A percentile compares a stretch with the other conserved stretches of the same genome.
Conservation (phyloP, 2,888 invertebrate genomes). For the Drosophila tripunctata region DNA sequence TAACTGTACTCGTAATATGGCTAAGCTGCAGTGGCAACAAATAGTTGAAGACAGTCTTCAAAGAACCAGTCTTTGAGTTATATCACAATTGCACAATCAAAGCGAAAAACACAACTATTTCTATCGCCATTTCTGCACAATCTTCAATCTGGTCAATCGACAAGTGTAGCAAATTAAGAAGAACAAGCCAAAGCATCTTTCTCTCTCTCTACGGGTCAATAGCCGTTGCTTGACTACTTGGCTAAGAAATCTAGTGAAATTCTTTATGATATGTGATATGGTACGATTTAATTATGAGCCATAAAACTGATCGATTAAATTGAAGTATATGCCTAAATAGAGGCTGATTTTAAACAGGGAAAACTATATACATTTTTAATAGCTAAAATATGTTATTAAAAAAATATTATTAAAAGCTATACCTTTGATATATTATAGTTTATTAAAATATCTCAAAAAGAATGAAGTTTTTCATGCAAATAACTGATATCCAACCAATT, state of each 20-base stretch:
- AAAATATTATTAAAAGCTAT: too few species aligned
- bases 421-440: too few species aligned
- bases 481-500: too few species aligned
- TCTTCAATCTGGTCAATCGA: conserved; percentile 28
- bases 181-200: not conserved
- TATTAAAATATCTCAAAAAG: too few species aligned
- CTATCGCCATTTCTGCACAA: conserved; percentile 10
- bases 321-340: too few species aligned
- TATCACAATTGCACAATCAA: conserved; percentile 27
- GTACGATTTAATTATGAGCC: not conserved
- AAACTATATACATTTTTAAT: too few species aligned
- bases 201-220: conserved; percentile 8
- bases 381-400: too few species aligned
- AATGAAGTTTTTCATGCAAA: too few species aligned
- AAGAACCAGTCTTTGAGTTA: conserved; percentile 47
- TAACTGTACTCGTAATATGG: conserved; percentile 49
- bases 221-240: conserved; percentile 1
- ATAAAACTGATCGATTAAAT: too few species aligned
- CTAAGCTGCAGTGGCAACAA: conserved; percentile 25
- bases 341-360: too few species aligned
- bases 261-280: too few species aligned
- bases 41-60: conserved; percentile 2
- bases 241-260: not conserved
- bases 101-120: conserved; percentile 26
- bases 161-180: conserved; percentile 3